These are phyloP conservation scores for Serripes groenlandicus DNA, from an alignment of 2,888 invertebrate species.

Conservation along the genomic window DNA sequence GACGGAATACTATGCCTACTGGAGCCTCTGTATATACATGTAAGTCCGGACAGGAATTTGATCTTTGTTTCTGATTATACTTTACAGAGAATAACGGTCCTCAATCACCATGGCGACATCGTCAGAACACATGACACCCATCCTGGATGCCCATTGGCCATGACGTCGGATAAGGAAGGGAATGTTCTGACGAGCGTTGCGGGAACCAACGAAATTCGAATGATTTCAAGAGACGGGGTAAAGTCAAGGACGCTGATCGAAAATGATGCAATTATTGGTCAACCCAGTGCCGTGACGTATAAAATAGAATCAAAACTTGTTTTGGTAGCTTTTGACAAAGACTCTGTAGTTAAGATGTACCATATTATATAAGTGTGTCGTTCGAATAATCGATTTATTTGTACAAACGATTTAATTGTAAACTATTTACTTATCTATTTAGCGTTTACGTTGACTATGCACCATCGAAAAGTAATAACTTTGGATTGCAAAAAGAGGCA, in stretches of 20 bases:
- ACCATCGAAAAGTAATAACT: too few relatives aligned
- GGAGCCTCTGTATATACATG: slow-evolving; percentile 38
- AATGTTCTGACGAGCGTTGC: slow-evolving; percentile 26
- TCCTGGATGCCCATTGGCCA: slow-evolving; percentile 39
- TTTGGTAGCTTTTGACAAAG: slow-evolving; percentile 9
- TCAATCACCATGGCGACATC: slow-evolving; percentile 36
- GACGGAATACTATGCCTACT: slow-evolving; percentile 4
- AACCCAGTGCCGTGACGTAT: slow-evolving; percentile 13
- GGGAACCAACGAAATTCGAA: slow-evolving; percentile 25
- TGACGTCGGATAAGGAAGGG: slow-evolving; percentile 31
- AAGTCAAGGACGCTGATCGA: slow-evolving; percentile 9
- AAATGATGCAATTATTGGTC: background rate
- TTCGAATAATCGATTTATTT: too few relatives aligned
- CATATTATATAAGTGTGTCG: slow-evolving; percentile 10
- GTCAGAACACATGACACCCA: slow-evolving; percentile 23
- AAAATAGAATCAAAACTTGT: slow-evolving; percentile 1
- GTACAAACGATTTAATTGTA: too few relatives aligned
- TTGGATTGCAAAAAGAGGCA: too few relatives aligned
- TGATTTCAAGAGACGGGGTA: slow-evolving; percentile 23
- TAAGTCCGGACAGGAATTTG: slow-evolving; percentile 19
- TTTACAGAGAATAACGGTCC: slow-evolving; percentile 23
- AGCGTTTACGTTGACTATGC: too few relatives aligned
- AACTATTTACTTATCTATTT: too few relatives aligned
- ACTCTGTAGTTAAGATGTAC: slow-evolving; percentile 7
- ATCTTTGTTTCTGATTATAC: slow-evolving; percentile 42